Conservation (phyloP, 2,888 invertebrate genomes). For the Camponotus fellah region DNA sequence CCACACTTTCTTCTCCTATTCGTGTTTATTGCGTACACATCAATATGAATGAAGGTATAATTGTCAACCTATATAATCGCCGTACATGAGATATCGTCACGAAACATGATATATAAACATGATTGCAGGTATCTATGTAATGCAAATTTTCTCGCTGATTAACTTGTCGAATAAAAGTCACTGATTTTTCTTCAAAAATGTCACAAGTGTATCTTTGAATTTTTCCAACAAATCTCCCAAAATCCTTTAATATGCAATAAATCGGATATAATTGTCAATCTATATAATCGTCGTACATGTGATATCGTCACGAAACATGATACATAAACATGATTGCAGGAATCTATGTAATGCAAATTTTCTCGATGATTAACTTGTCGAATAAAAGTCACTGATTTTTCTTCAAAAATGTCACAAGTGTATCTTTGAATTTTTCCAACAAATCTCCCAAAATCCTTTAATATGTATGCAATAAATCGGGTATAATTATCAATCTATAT, state of each 20-base stretch:
- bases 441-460: neutral
- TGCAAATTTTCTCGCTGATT: neutral
- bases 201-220: neutral
- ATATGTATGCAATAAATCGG: neutral
- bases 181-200: no score
- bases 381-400: no score
- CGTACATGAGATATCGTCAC: neutral
- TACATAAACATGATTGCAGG: neutral
- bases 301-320: neutral
- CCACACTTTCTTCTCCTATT: slow-evolving; percentile 39
- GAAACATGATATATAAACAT: neutral
- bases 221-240: neutral
- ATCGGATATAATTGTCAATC: slow-evolving; percentile 10
- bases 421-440: neutral
- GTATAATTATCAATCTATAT: slow-evolving; percentile 1
- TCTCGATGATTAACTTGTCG: neutral
- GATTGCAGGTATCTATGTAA: neutral
- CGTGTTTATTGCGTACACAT: slow-evolving; percentile 16
- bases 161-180: neutral
- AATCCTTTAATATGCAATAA: neutral
- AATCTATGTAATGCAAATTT: neutral
- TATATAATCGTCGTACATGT: neutral
- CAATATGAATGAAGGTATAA: neutral
- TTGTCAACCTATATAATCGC: slow-evolving; percentile 10
- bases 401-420: neutral